Conservation (phyloP, 2,888 invertebrate species). For the Lutraria lutraria region DNA sequence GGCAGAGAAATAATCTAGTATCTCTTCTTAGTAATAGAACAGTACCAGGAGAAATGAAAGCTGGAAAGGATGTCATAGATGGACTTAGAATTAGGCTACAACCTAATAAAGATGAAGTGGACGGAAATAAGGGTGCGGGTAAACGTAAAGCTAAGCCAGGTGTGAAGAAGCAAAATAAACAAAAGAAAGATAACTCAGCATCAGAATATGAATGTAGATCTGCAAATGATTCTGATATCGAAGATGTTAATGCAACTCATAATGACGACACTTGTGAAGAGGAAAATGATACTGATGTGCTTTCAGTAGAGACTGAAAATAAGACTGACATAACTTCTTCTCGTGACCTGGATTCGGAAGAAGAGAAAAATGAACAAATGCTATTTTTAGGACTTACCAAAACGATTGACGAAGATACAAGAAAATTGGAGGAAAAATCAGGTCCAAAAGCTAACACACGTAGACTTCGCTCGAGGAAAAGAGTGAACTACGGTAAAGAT, state of each 20-base stretch:
- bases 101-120: not conserved
- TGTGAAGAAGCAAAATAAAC: not conserved
- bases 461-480: conserved; percentile 31
- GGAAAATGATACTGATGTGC: not conserved
- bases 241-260: not conserved
- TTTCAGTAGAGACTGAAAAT: not conserved
- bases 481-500: conserved; percentile 26
- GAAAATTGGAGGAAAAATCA: not conserved
- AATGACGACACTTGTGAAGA: not conserved
- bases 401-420: conserved; percentile 8
- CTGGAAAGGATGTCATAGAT: not conserved
- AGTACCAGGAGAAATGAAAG: not conserved
- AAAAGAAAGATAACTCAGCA: not conserved
- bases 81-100: not conserved
- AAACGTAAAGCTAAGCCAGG: not conserved
- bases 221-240: not conserved
- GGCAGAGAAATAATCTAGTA: not conserved
- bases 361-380: conserved; percentile 42
- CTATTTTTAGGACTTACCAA: conserved; percentile 36
- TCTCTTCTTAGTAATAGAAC: not conserved
- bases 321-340: not conserved
- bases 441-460: not conserved
- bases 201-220: not conserved
- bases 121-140: not conserved
- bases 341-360: not conserved